Evolutionary conservation across 2,113 vertebrate genomes (phyloP), one percentile per base, ranked within the genome.

Genomic region (Macquaria australasica): DNA sequence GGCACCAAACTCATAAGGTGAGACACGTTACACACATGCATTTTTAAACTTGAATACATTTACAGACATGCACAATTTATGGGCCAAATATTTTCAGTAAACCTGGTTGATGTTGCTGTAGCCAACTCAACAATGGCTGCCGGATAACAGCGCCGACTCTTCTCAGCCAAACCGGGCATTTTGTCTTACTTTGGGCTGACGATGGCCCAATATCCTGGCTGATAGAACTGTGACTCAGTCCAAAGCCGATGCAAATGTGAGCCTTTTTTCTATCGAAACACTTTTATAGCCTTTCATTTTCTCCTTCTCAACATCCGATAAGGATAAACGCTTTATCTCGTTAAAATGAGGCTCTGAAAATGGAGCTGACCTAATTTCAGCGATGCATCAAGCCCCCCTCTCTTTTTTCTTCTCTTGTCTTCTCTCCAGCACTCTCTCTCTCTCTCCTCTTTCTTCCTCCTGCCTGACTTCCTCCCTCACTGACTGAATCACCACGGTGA

Each of bases 1-100:
- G 98, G 98, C 89, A 98, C 97, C 90, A 99, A 99, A 92, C 97
- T 99, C 78, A 99, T 97, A 87, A 96, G 98, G 98, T 98, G 94
- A 89, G 95, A 45, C n/a, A 9, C 10, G 10, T 58, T 48, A 21
- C n/a, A 16, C 53, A 23, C 53, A 70, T 72, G 55, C 48, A 67
- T 87, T 80, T 83, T 59, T 70, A 41, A 68, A 28, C 34, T 11
- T 3, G 7, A 83, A 68, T 28, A 23, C 77, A 80, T 59, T 69
- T 55, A 70, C 41, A 23, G 48, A 56, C 82, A 43, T 69, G 18
- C 9, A 68, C 63, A 59, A 70, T 77, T 81, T n/a, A 66, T 76
- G 21, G 50, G 31, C 39, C 31, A 53, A 51, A 59, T 66, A 69
- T 71, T 73, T 77, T 70, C 8, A 31, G 34, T 21, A 48, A 82